These are phyloP conservation scores for Phragmatobia fuliginosa DNA, from an alignment of 2,888 invertebrate genomes.

Conservation along the genomic window DNA sequence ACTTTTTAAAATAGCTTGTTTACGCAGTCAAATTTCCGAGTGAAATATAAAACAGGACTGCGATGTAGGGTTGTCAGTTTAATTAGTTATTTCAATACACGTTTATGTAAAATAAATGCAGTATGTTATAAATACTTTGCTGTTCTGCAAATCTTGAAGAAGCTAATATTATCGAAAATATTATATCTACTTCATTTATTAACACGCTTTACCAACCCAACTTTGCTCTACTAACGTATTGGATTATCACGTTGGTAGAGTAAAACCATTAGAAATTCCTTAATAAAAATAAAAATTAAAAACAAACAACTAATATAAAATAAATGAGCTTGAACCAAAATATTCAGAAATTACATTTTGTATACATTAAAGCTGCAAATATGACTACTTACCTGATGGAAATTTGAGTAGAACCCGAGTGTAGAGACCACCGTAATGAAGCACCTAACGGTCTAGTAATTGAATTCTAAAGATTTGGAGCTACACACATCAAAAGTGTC, in stretches of 20 bases:
- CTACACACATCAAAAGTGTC: no score
- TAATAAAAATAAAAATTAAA: no score
- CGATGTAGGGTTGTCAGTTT: slow-evolving; percentile 11
- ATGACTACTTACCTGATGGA: no score
- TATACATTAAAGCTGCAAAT: no score
- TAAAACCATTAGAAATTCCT: background rate
- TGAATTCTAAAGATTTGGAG: no score
- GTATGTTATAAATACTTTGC: no score
- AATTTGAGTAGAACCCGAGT: no score
- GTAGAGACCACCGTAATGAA: no score
- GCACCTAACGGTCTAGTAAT: no score
- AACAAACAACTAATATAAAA: background rate
- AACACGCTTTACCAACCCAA: background rate
- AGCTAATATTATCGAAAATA: background rate
- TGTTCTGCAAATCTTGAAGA: background rate
- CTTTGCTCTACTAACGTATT: no score
- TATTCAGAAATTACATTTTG: no score
- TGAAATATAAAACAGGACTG: slow-evolving; percentile 22
- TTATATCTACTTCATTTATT: background rate
- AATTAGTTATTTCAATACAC: background rate
- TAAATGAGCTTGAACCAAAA: background rate
- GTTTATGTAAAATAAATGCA: background rate
- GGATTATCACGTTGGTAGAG: background rate
- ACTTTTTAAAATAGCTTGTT: slow-evolving; percentile 30
- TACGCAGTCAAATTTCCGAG: slow-evolving; percentile 19